These are phyloP conservation scores for Imbricaverruca yamaguchii DNA, from an alignment of 2,888 invertebrate species.

Conservation along the genomic window DNA sequence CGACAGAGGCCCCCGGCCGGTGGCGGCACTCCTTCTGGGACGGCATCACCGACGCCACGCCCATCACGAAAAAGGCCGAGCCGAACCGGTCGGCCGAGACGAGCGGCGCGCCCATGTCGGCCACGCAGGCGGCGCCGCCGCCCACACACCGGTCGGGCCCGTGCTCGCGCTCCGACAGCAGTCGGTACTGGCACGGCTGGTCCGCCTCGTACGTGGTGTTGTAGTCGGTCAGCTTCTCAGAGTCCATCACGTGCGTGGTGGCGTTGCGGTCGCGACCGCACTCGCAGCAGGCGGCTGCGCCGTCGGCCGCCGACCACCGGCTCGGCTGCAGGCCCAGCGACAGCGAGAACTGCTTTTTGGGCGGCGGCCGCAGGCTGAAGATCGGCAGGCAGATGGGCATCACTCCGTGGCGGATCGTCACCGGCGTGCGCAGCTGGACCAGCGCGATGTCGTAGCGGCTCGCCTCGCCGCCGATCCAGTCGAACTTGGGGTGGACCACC, in stretches of 20 bases:
- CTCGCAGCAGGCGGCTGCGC: neutral
- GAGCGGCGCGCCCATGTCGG: neutral
- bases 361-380: neutral
- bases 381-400: slow-evolving; percentile 6
- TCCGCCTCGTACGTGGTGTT: neutral
- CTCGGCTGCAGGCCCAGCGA: neutral
- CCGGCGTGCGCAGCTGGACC: neutral
- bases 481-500: neutral
- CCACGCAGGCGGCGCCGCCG: neutral
- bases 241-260: slow-evolving; percentile 10
- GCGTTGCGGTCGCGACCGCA: neutral
- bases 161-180: neutral
- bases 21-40: neutral
- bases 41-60: neutral
- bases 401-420: neutral
- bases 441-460: neutral
- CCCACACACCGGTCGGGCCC: neutral
- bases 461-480: neutral
- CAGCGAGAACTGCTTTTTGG: neutral
- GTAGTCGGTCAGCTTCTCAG: neutral
- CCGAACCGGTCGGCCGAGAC: slow-evolving; percentile 10
- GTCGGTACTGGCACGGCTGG: neutral
- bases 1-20: neutral
- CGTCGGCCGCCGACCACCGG: neutral
- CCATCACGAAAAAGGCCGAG: neutral